Evolutionary conservation across 2,888 invertebrate genomes (phyloP), one percentile per base, ranked within the genome.

Genomic region (Augiades crinisus): DNA sequence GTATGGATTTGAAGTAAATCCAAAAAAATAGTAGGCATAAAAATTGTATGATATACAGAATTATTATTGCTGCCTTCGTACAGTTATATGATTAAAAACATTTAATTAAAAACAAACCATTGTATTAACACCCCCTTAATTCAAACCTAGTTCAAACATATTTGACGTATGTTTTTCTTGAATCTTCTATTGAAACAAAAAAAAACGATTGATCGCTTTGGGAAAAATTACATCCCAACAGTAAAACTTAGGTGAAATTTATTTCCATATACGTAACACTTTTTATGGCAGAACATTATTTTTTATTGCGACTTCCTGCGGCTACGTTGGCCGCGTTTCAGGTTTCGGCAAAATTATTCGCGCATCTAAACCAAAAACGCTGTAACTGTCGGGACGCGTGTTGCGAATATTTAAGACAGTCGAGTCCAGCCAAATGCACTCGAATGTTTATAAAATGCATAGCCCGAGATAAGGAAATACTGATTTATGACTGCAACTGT

Each of bases 231-330:
- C 3, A 10, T 10, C 10, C 4, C 8, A n/a, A 10, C 27, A 5
- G 27, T 1, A 27, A 27, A 10, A n/a, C 27, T 27, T 10, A 8
- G 27, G 1, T 6, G 27, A 8, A 27, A 27, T 27, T 27, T 10
- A 27, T 27, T 27, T 27, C 27, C 4, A 49, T 16, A 41, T 49
- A 24, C 41, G 24, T 16, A 43, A 41, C 34, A 36, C 13, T 34
- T 43, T 37, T 43, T 49, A 41, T 19, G 41, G 17, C 16, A n/a
- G 16, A 49, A 34, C 49, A 49, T 49, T 49, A 49, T 49, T 41
- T 49, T 49, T 49, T 49, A 49, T 43, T 41, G 34, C 49, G n/a
- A 36, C 49, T 41, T 49, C 49, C 49, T 49, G 41, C 41, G 41
- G 49, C 49, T 27, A 34, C 33, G 27, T 49, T 49, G 49, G 49